Base-by-base conservation (phyloP, 92 coral and sea anemone genomes). In the Diadumene lineata region DNA sequence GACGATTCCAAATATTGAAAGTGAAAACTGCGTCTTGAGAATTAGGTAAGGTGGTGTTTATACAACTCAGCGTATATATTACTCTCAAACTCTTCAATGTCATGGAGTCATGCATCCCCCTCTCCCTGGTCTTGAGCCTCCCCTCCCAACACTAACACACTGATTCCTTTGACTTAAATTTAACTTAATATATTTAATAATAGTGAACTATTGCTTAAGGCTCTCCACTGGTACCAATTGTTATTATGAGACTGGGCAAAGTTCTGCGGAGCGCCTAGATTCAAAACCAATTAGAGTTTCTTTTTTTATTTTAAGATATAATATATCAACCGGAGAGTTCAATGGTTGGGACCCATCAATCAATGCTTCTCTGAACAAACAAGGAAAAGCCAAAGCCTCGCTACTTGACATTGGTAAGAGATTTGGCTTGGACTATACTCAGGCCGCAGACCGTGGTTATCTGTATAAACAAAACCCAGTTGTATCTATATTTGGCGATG, bases 281-380 rank as follows among this genome's bases (percentile, higher is more conserved):
- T n/a, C n/a, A n/a, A n/a, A n/a, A n/a, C n/a, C n/a, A n/a, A n/a
- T n/a, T n/a, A n/a, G n/a, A n/a, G n/a, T n/a, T n/a, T n/a, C n/a
- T n/a, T n/a, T n/a, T n/a, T n/a, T n/a, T n/a, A n/a, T n/a, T n/a
- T 66, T 7, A 50, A 94, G 98, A 81, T 94, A 94, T 87, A 94
- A 94, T 79, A 94, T 94, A 60, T 92, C 98, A 23, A 92, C 98
- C 32, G 96, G 98, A 24, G 98, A 94, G 43, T 94, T 85, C 64
- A 82, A 94, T 62, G 97, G 98, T 0, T 94, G 98, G 98, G 66
- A 89, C 58, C 72, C 97, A 6, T 68, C 88, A 21, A 84, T 89
- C 21, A 94, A 94, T 79, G 89, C 96, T 27, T 88, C 94, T 22
- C 72, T 88, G 56, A 94, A 92, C 76, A 64, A 83, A 48, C 82